Base-by-base conservation (phyloP, 2,888 invertebrate genomes). In the Coleophora flavipennella region DNA sequence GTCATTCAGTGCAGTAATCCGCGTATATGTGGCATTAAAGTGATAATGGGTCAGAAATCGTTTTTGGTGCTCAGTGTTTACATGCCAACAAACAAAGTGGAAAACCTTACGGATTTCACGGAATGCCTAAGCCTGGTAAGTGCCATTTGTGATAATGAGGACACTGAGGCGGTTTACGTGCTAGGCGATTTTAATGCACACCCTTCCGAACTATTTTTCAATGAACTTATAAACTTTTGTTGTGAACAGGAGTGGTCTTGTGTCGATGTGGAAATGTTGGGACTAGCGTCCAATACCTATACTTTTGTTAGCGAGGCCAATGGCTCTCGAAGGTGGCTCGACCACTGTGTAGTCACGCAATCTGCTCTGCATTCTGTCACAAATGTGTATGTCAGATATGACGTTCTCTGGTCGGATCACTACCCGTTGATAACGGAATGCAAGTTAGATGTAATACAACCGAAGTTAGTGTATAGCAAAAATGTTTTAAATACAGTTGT, bases 161-260 rank as follows among this genome's bases (percentile, higher is more conserved):
- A 33, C 13, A n/a, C 31, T 8, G 26, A 32, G 13, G 13, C 27
- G 8, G 32, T 13, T 10, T 26, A 11, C 9, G 13, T 37, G 3
- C 2, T 37, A 10, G n/a, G 27, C 2, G 29, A 35, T 36, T 40
- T 36, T 33, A 29, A 40, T 36, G 40, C 33, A 8, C 36, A 40
- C 11, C 29, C 42, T 7, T 14, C 31, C 11, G 35, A 36, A 35
- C 14, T 35, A 13, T 42, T 42, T 26, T 33, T 29, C 13, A 42
- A 31, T 2, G 39, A 42, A 37, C 32, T 42, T 3, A 26, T 35
- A 6, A 14, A 32, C 27, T 42, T 42, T 39, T 42, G 38, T 33
- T 2, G 10, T 3, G 42, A 42, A 10, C 38, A 35, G 9, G n/a
- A 20, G 8, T 42, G 42, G 42, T 28, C 28, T 1, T 42, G 42